Evolutionary conservation across 2,888 invertebrate species (phyloP), one percentile per base, ranked within the genome.

Genomic region (Nezara viridula): DNA sequence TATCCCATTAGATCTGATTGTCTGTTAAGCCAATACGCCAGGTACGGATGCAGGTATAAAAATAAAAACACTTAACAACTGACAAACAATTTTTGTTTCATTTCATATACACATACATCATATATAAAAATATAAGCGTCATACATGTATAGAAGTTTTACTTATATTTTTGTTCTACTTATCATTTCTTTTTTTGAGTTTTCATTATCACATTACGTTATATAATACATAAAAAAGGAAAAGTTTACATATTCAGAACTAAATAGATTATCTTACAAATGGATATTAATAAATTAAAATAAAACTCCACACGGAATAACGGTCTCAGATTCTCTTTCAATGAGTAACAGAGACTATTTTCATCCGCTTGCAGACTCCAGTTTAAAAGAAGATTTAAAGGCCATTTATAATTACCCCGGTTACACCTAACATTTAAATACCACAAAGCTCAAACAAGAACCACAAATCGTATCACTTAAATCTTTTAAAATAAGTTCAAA

Each of bases 351-450:
- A 73, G 3, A 73, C 32, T 73, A 73, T 73, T 73, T 73, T 73
- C 37, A 73, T 21, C 66, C 66, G 16, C 27, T 37, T 4, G 32
- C 66, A 9, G 32, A 37, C 19, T 73, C 66, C 66, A 37, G 66
- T 73, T 73, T 21, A 37, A 73, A 37, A 37, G 66, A 73, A 73
- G 66, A 73, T 73, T 73, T 73, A 73, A 73, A 73, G 66, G 66
- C 66, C 66, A 73, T 73, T 73, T 73, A 16, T 73, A 73, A 73
- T 37, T 73, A 73, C 21, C 7, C 37, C 37, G 7, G 19, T 32
- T 32, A 37, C 21, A 19, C 19, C 7, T 73, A 73, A 19, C 66
- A 73, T 73, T 73, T 73, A 73, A 37, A 73, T 37, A 73, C 66
- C 37, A 37, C 66, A 7, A 37, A 2, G 32, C 32, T 37, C 16